Conservation (phyloP, 2,888 invertebrate genomes). For the Gymnocheta viridis region DNA sequence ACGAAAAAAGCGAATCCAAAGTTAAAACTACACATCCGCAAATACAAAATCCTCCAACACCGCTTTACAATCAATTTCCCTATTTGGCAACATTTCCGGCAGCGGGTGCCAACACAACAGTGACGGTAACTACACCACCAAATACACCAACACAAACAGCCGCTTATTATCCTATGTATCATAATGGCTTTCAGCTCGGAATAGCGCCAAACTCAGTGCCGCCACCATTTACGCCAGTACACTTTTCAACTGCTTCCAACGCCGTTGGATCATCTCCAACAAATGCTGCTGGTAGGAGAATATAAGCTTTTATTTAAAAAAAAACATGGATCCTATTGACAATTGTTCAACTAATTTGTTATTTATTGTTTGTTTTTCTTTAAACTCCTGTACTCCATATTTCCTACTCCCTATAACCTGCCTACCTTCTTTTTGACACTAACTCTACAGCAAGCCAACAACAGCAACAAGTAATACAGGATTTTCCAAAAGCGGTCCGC, state of each 20-base stretch:
- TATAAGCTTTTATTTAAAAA: conserved; percentile 36
- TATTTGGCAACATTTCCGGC: conserved; percentile 80
- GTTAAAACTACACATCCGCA: conserved; percentile 76
- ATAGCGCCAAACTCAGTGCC: conserved; percentile 81
- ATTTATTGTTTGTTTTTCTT: conserved; percentile 59
- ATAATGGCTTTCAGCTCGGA: conserved; percentile 81
- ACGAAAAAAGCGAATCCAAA: conserved; percentile 74
- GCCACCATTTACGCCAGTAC: conserved; percentile 81
- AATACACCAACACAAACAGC: conserved; percentile 72
- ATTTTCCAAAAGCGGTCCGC: conserved; percentile 81
- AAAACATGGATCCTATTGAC: conserved; percentile 61
- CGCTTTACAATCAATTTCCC: conserved; percentile 81
- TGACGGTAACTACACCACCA: conserved; percentile 73
- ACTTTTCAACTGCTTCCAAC: conserved; percentile 75
- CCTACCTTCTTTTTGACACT: neutral
- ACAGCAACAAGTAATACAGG: conserved; percentile 77
- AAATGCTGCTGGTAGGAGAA: conserved; percentile 61
- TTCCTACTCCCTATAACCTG: conserved; percentile 10
- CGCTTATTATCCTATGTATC: conserved; percentile 82
- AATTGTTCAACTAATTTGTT: conserved; percentile 55
- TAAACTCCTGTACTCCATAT: conserved; percentile 25
- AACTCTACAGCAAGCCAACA: conserved; percentile 66
- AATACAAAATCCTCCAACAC: conserved; percentile 77
- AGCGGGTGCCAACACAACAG: conserved; percentile 72
- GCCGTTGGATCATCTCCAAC: conserved; percentile 60